A percentile compares a stretch with the other conserved stretches of the same genome.
phyloP scores from a whole-genome alignment of 1,140 invertebrate species.

The Drosophila mayri region DNA sequence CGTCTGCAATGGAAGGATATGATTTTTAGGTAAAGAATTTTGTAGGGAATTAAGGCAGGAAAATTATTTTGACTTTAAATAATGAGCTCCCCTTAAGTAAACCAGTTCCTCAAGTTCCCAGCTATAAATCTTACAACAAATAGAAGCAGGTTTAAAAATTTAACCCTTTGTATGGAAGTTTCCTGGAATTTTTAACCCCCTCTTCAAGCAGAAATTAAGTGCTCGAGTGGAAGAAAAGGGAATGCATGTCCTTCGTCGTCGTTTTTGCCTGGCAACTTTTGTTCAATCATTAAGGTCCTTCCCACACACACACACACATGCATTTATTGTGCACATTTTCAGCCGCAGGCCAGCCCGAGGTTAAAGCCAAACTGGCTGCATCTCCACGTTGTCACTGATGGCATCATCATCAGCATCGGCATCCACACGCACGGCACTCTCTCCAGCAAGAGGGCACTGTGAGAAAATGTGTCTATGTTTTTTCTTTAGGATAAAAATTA shows the following conservation, averaged over 20 bases:
- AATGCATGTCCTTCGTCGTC: neutral
- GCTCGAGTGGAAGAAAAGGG: neutral
- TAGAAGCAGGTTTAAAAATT: neutral
- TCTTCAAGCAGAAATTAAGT: neutral
- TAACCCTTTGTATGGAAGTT: neutral
- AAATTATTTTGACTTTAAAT: neutral
- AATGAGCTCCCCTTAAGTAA: neutral
- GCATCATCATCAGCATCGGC: slow-evolving; percentile 36
- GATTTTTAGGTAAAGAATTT: neutral
- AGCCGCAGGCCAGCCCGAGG: slow-evolving; percentile 14
- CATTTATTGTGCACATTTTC: slow-evolving; percentile 47
- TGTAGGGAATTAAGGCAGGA: neutral
- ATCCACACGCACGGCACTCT: slow-evolving; percentile 17
- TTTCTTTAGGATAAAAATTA: neutral
- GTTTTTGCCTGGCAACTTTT: slow-evolving; percentile 24
- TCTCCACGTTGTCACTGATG: slow-evolving; percentile 52
- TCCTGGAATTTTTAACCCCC: neutral
- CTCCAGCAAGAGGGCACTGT: neutral
- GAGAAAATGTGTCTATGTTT: neutral
- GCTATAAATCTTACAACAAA: neutral
- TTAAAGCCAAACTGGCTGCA: slow-evolving; percentile 22
- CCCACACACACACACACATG: slow-evolving; percentile 5
- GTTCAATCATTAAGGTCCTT: slow-evolving; percentile 29
- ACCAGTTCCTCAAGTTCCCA: neutral
- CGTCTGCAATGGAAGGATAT: slow-evolving; percentile 87